phyloP scores from a whole-genome alignment of 2,113 vertebrate species.

The Pteropus alecto region DNA sequence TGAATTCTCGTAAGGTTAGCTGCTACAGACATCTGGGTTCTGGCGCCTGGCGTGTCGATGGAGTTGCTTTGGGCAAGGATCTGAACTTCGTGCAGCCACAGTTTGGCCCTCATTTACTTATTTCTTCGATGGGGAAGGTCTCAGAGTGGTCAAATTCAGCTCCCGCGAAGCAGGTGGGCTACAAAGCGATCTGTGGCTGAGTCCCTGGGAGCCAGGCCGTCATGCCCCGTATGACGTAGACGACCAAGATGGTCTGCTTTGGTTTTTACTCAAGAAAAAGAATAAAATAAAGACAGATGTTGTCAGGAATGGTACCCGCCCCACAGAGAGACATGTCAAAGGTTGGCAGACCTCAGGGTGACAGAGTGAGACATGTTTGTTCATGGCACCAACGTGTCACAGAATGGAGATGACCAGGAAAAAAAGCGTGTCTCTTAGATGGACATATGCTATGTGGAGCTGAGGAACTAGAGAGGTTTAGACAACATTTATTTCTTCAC shows the following conservation, averaged over 20 bases:
- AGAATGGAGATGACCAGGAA: no score
- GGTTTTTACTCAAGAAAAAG: background rate
- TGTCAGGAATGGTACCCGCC: fast-evolving
- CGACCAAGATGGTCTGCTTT: background rate
- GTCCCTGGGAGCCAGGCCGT: no score
- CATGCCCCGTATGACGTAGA: fast-evolving
- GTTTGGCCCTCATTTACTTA: background rate
- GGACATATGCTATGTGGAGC: background rate
- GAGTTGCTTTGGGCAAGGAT: background rate
- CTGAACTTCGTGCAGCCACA: background rate
- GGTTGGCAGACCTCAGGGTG: fast-evolving
- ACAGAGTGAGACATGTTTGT: background rate
- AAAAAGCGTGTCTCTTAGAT: background rate
- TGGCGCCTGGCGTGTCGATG: fast-evolving
- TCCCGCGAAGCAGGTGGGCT: background rate
- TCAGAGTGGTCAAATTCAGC: background rate
- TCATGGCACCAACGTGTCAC: fast-evolving
- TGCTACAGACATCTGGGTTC: background rate
- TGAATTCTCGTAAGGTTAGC: background rate
- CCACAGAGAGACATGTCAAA: fast-evolving
- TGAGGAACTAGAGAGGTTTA: background rate
- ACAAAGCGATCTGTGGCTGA: background rate
- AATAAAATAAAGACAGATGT: background rate
- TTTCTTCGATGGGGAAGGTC: background rate
- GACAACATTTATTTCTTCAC: background rate